Evolutionary conservation across 2,113 vertebrate genomes (phyloP).

Genomic region (Mirounga angustirostris): DNA sequence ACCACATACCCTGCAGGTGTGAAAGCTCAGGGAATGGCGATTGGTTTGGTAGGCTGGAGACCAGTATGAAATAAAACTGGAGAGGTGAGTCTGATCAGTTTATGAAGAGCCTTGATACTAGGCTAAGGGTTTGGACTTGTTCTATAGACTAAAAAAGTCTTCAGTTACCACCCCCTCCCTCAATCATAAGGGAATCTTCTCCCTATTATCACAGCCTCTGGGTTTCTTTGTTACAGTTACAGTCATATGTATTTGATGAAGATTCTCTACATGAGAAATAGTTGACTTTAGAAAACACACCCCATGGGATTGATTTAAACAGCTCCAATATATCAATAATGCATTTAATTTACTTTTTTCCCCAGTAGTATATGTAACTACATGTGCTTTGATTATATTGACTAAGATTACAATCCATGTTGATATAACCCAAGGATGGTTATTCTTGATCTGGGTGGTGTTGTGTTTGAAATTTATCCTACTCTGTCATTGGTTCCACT

Average conservation of each 20-base stretch:
- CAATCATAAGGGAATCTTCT: background rate
- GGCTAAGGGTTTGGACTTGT: background rate
- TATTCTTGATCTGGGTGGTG: constrained; percentile 25
- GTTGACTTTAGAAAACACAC: constrained; percentile 47
- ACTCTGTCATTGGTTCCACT: constrained; percentile 1
- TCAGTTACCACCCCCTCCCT: background rate
- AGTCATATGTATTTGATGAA: constrained; percentile 39
- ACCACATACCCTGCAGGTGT: background rate
- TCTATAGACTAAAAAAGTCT: background rate
- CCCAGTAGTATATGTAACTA: constrained; percentile 15
- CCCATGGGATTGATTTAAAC: constrained; percentile 28
- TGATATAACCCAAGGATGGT: background rate
- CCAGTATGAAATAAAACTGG: background rate
- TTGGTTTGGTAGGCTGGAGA: background rate
- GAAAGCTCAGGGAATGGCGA: background rate
- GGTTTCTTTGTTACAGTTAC: background rate
- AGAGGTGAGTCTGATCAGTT: background rate
- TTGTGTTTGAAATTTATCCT: constrained; percentile 9
- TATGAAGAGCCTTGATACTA: background rate
- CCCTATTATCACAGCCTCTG: background rate
- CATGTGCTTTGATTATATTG: constrained; percentile 48
- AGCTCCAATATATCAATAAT: constrained; percentile 40
- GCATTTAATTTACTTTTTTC: constrained; percentile 45
- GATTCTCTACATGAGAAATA: background rate
- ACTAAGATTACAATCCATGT: background rate